Evolutionary conservation across 37 sponge, comb jelly and placozoan genomes (phyloP).

Genomic region (Tethya wilhelma): DNA sequence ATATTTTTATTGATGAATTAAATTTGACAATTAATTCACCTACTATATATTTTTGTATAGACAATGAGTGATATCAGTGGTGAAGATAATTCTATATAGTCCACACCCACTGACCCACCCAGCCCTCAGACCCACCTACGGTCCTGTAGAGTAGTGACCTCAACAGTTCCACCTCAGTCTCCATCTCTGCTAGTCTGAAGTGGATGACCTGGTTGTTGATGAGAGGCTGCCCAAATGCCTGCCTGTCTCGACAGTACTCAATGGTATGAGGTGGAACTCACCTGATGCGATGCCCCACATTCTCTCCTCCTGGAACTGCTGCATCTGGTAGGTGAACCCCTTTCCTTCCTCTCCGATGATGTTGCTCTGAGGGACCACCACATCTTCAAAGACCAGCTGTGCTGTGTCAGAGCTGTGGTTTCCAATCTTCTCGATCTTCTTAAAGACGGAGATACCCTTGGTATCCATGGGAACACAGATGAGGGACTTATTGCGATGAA

Average conservation of each 20-base stretch:
- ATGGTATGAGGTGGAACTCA: conserved; percentile 68
- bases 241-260: conserved; percentile 84
- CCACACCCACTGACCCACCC: background rate
- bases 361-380: conserved; percentile 76
- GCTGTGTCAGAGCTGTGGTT: conserved; percentile 90
- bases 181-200: conserved; percentile 89
- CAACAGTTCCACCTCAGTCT: conserved; percentile 89
- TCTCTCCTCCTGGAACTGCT: conserved; percentile 94
- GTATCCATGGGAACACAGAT: conserved; percentile 94
- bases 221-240: conserved; percentile 87
- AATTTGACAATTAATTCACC: no score
- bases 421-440: conserved; percentile 64
- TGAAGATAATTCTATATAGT: no score
- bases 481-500: conserved; percentile 89
- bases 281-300: conserved; percentile 76
- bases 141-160: conserved; percentile 82
- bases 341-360: conserved; percentile 92
- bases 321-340: conserved; percentile 96
- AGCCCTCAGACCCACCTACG: conserved; percentile 32
- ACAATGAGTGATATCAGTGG: no score
- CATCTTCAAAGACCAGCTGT: conserved; percentile 91
- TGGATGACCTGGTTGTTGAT: conserved; percentile 94
- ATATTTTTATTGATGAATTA: no score
- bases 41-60: no score
- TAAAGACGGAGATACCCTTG: conserved; percentile 69